Base-by-base conservation (phyloP, 2,888 invertebrate genomes). In the Digitonthophagus gazella region DNA sequence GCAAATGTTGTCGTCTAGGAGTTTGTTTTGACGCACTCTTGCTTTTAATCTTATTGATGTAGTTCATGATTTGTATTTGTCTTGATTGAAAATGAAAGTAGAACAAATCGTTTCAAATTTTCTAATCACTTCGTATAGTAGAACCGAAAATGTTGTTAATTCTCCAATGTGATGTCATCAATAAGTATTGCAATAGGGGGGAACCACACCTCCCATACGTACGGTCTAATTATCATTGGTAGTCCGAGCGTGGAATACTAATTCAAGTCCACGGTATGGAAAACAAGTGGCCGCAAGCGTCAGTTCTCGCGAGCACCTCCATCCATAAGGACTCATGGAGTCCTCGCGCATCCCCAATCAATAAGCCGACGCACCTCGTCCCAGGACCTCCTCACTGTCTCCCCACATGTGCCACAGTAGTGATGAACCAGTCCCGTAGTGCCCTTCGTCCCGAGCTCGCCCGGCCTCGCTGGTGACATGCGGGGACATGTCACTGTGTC, bases 401-500 rank as follows among this genome's bases (percentile, higher is more conserved):
- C 76, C 76, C 77, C 77, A 77, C 76, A 76, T 61, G 18, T 18
- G 19, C 18, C 18, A 20, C 20, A 20, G 19, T 20, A 65, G 71
- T 71, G 72, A 72, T 71, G 70, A 71, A 71, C 67, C 71, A 71
- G 68, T 66, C 64, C 68, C 58, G 68, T 66, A 76, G 74, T 75
- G 75, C 72, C 65, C 76, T 74, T 76, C 76, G 75, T 72, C 71
- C 71, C 73, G 75, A 74, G 75, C 74, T 74, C 75, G 74, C 75
- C 75, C 77, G 77, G 78, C 75, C 75, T 73, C 77, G 77, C 73
- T 71, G 75, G 76, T 78, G 78, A 77, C 76, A 80, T 81, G 81
- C 80, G 77, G 80, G 76, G 78, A 77, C 74, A 81, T 79, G 82
- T 78, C 79, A 77, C 78, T 80, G 78, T 61, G 19, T 19, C 79